phyloP scores from a whole-genome alignment of 2,113 vertebrate genomes.

The Brachionichthys hirsutus region DNA sequence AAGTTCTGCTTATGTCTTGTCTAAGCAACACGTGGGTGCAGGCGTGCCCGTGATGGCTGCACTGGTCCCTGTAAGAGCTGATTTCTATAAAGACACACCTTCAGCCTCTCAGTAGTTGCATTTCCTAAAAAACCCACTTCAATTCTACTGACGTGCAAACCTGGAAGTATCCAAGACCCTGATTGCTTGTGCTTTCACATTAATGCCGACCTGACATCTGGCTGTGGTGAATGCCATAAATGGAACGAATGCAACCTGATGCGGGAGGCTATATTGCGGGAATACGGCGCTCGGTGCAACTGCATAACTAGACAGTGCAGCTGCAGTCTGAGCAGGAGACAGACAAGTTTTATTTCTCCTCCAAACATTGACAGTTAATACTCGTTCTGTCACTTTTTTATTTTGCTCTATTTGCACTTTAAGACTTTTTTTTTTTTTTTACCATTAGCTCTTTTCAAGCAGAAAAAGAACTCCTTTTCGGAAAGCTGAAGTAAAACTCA shows the following conservation, averaged over 20 bases:
- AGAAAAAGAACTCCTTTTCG: conserved; percentile 10
- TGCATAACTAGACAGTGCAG: conserved; percentile 14
- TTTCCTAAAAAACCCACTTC: conserved; percentile 26
- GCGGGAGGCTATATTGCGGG: too few relatives aligned
- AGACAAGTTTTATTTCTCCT: conserved; percentile 6
- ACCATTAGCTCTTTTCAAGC: conserved; percentile 1
- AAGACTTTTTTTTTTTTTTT: conserved; percentile 5
- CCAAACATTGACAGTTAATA: conserved; percentile 5
- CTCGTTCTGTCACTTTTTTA: conserved; percentile 17
- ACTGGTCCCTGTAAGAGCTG: conserved; percentile 58
- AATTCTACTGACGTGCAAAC: conserved; percentile 63
- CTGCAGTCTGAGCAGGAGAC: conserved; percentile 23
- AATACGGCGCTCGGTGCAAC: conserved; percentile 15
- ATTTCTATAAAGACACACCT: conserved; percentile 37
- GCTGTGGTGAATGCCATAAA: conserved; percentile 16
- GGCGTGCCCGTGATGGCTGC: conserved; percentile 38
- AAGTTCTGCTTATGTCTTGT: conserved; percentile 60
- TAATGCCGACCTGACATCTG: conserved; percentile 26
- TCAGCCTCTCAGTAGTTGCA: conserved; percentile 64
- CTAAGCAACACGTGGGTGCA: conserved; percentile 28
- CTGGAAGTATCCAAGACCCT: conserved; percentile 49
- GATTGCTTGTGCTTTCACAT: conserved; percentile 70
- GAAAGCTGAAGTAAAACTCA: conserved; percentile 21
- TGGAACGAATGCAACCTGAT: conserved; percentile 41
- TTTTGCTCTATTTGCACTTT: conserved; percentile 5